Base-by-base conservation (phyloP, 2,797 vertebrate species). In the Neopelma chrysocephalum region DNA sequence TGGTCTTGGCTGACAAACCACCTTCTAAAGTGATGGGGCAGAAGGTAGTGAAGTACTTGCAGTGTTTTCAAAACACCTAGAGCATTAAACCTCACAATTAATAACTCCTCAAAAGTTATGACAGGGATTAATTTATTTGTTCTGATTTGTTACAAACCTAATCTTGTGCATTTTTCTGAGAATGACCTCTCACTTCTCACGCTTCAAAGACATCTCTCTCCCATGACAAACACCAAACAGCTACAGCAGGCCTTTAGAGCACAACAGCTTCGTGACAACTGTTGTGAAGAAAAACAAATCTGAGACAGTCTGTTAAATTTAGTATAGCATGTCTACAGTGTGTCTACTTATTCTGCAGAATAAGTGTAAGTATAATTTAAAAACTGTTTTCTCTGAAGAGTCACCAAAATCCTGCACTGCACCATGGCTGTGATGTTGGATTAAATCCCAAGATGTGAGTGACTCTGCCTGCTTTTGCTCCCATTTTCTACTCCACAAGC, bases 51-150 rank as follows among this genome's bases (percentile, higher is more conserved):
- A 88, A 94, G 48, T 66, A 82, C 50, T 84, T 34, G 57, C 36
- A 51, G 77, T 70, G 69, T 45, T 89, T 80, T 75, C 27, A 81
- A 90, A 95, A 92, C 65, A 95, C 36, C 22, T 84, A 62, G 69
- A 77, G 21, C 7, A n/a, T 86, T 93, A 85, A 90, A 84, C 48
- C 23, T 64, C 18, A 38, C 0, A 0, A 48, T 86, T 76, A 72
- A 19, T 68, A 76, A 72, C 47, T 56, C 53, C 72, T 48, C 83
- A 42, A 51, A 65, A 81, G n/a, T 82, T 82, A 43, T 5, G 9
- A 62, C 65, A 78, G 58, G 62, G 27, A 32, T 66, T 90, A 68
- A 85, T 92, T 85, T 90, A 83, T 90, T 85, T 80, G n/a, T 82
- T 92, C 48, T 36, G 58, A 75, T 87, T 56, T 87, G 65, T 65